A percentile compares a stretch with the other conserved stretches of the same genome.
These are phyloP conservation scores for Diuraphis noxia DNA, from an alignment of 1,140 invertebrate genomes.

Conservation along the genomic window DNA sequence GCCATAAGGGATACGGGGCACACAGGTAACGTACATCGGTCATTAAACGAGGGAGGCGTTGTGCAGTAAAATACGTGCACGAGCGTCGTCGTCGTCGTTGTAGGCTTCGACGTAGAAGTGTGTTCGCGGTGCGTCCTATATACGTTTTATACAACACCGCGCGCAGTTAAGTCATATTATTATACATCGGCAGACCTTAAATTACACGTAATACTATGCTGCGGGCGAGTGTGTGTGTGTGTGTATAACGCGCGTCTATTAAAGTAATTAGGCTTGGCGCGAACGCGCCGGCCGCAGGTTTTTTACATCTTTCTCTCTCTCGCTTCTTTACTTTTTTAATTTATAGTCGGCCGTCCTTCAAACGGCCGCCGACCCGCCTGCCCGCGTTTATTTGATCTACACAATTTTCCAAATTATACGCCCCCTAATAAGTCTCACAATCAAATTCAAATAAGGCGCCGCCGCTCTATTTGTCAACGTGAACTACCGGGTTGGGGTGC, in stretches of 20 bases:
- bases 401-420: conserved; percentile 43
- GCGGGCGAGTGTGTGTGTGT: background rate
- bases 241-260: conserved; percentile 33
- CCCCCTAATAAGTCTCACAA: conserved; percentile 36
- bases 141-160: background rate
- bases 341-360: conserved; percentile 47
- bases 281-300: background rate
- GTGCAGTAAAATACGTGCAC: conserved; percentile 15
- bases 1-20: conserved; percentile 6
- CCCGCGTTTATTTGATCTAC: conserved; percentile 35
- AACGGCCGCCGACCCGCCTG: conserved; percentile 10
- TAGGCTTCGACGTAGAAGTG: background rate
- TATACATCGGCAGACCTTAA: conserved; percentile 21
- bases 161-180: conserved; percentile 35
- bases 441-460: conserved; percentile 41
- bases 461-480: conserved; percentile 31
- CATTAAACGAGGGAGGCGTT: conserved; percentile 46
- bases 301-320: conserved; percentile 25
- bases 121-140: background rate
- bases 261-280: conserved; percentile 52
- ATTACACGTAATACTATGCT: conserved; percentile 24
- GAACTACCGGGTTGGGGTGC: background rate
- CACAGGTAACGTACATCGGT: background rate
- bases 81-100: background rate
- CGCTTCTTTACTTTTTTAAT: conserved; percentile 28